A percentile compares a stretch with the other conserved stretches of the same genome.
These are phyloP conservation scores for Caracal caracal DNA, from an alignment of 2,113 vertebrate genomes.

Conservation along the genomic window DNA sequence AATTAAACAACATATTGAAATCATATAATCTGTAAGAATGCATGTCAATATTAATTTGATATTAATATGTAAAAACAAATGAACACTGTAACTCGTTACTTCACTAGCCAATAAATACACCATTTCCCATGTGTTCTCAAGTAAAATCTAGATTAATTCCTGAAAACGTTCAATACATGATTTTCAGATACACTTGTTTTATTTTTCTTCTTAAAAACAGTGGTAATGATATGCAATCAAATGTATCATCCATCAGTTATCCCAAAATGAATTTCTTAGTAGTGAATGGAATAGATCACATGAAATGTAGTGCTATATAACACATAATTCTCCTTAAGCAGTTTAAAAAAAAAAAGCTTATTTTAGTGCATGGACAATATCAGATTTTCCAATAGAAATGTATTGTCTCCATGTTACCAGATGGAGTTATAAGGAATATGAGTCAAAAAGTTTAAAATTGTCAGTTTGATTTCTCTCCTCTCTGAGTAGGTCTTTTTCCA, in stretches of 20 bases:
- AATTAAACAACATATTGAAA: neutral
- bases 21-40: neutral
- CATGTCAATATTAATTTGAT: neutral
- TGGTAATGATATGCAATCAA: neutral
- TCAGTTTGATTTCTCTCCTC: neutral
- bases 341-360: neutral
- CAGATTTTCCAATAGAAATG: constrained; percentile 39
- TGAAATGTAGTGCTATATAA: neutral
- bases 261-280: neutral
- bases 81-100: neutral
- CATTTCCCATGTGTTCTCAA: neutral
- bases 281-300: neutral
- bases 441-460: constrained; percentile 6
- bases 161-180: neutral
- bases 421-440: neutral
- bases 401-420: constrained; percentile 4
- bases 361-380: neutral
- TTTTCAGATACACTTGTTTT: neutral
- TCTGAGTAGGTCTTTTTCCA: neutral
- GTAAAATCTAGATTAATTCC: neutral
- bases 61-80: constrained; percentile 22
- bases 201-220: neutral
- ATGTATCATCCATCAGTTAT: neutral
- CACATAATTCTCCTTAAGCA: neutral
- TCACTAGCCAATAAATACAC: neutral